phyloP scores from a whole-genome alignment of 1,140 invertebrate species.

The Parasteatoda tepidariorum region DNA sequence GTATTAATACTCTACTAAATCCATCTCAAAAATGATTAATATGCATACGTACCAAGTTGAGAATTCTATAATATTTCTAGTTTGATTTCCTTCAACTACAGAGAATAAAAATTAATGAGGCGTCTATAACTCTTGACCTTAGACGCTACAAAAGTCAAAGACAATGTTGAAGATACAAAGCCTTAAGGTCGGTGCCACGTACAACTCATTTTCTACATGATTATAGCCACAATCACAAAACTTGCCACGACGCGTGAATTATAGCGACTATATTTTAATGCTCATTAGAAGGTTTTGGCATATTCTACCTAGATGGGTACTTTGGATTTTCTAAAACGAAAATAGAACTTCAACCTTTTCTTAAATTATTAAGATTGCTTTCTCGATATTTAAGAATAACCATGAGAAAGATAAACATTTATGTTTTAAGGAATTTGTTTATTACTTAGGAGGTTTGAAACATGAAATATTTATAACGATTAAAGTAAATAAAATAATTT shows the following conservation, averaged over 20 bases:
- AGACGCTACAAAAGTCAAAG: neutral
- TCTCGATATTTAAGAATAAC: too few species aligned
- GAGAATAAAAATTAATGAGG: slow-evolving; percentile 12
- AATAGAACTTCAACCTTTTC: too few species aligned
- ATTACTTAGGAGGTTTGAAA: too few species aligned
- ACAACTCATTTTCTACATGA: neutral
- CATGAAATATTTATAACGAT: too few species aligned
- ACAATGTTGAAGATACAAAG: neutral
- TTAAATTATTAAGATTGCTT: too few species aligned
- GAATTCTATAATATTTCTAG: too few species aligned
- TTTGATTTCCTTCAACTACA: neutral
- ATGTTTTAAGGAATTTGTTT: too few species aligned
- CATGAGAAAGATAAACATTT: too few species aligned
- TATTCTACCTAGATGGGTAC: neutral
- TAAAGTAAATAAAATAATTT: too few species aligned
- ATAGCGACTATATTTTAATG: neutral
- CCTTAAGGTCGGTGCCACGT: neutral
- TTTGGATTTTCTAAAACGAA: too few species aligned
- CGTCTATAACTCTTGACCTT: neutral
- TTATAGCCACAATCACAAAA: neutral
- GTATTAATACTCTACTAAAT: too few species aligned
- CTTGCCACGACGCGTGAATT: neutral
- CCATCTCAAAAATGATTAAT: too few species aligned
- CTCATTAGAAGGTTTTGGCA: neutral
- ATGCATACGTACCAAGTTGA: neutral